Percentiles rank a stretch among this genome's conserved stretches.
phyloP scores from a whole-genome alignment of 2,888 invertebrate genomes.

The Pollenia amentaria region DNA sequence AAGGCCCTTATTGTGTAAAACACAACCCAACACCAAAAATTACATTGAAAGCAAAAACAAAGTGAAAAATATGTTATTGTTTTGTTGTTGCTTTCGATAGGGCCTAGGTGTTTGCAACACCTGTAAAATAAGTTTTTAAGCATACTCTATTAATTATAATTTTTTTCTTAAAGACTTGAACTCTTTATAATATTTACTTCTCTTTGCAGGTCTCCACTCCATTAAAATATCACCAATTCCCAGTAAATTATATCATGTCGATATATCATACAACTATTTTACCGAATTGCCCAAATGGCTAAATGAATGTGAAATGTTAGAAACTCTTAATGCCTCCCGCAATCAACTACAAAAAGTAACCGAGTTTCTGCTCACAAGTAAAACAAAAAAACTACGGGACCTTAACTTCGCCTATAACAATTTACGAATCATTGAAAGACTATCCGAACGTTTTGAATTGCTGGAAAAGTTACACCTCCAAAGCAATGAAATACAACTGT shows the following conservation, averaged over 20 bases:
- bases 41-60: too few relatives aligned
- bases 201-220: constrained; percentile 89
- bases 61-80: too few relatives aligned
- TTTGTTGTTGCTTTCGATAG: too few relatives aligned
- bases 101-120: too few relatives aligned
- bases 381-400: constrained; percentile 89
- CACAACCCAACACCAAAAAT: too few relatives aligned
- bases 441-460: constrained; percentile 84
- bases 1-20: too few relatives aligned
- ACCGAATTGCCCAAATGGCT: constrained; percentile 91
- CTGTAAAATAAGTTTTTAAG: too few relatives aligned
- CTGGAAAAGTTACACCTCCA: constrained; percentile 90
- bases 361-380: constrained; percentile 90
- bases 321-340: constrained; percentile 90
- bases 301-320: constrained; percentile 89
- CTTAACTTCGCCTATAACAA: constrained; percentile 92
- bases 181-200: constrained; percentile 35
- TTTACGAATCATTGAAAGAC: constrained; percentile 88
- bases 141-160: too few relatives aligned
- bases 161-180: too few relatives aligned
- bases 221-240: constrained; percentile 90
- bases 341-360: constrained; percentile 89
- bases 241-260: constrained; percentile 89
- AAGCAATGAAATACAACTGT: constrained; percentile 90
- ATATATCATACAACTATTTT: constrained; percentile 92